phyloP scores from a whole-genome alignment of 2,888 invertebrate genomes.

The Aspidiotus destructor region DNA sequence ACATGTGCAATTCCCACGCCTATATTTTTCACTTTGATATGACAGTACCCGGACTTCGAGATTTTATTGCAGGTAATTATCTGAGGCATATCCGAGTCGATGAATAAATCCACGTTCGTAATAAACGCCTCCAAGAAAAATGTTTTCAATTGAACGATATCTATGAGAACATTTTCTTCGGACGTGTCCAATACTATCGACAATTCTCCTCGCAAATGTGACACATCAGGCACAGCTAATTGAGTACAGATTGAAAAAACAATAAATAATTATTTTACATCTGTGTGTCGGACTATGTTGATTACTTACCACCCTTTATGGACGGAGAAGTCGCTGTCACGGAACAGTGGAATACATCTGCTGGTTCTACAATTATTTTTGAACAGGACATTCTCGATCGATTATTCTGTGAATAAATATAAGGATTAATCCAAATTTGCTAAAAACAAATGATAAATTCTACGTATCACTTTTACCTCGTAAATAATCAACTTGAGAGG shows the following conservation, averaged over 20 bases:
- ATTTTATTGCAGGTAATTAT: conserved; percentile 1
- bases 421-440: neutral
- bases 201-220: conserved; percentile 5
- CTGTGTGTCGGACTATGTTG: neutral
- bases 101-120: neutral
- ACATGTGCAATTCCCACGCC: conserved; percentile 1
- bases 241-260: neutral
- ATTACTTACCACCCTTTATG: neutral
- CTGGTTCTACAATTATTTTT: conserved; percentile 29
- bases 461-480: conserved; percentile 22
- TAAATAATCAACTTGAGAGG: conserved; percentile 33
- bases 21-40: conserved; percentile 13
- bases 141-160: conserved; percentile 4
- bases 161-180: conserved; percentile 9
- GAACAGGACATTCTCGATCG: conserved; percentile 16
- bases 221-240: neutral
- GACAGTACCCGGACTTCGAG: neutral
- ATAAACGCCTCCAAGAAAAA: conserved; percentile 5
- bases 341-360: conserved; percentile 29
- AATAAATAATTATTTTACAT: neutral
- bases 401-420: conserved; percentile 20
- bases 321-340: conserved; percentile 15
- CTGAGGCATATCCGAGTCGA: conserved; percentile 10
- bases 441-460: neutral
- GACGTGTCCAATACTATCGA: conserved; percentile 16